A percentile compares a stretch with the other conserved stretches of the same genome.
phyloP scores from a whole-genome alignment of 1,140 invertebrate species.

The Diorhabda elongata region DNA sequence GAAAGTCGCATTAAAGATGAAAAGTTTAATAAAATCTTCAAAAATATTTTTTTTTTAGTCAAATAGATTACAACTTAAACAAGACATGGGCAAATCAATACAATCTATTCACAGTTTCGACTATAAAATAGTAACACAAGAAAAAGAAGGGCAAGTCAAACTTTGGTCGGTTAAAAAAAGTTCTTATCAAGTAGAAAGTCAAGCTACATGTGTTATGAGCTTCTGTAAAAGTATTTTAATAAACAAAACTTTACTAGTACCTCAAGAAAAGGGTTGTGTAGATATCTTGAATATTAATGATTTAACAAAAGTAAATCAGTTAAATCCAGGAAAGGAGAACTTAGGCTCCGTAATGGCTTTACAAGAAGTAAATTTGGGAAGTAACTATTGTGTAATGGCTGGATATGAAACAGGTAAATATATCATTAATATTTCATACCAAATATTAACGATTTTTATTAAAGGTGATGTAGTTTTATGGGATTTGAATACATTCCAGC shows the following conservation, averaged over 20 bases:
- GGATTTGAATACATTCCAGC: constrained; percentile 58
- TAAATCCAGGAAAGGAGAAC: constrained; percentile 27
- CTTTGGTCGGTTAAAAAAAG: constrained; percentile 60
- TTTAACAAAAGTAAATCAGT: constrained; percentile 26
- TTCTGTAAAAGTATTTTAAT: constrained; percentile 59
- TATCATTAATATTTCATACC: background rate
- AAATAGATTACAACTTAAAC: constrained; percentile 56
- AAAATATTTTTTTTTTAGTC: constrained; percentile 47
- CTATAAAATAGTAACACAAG: constrained; percentile 60
- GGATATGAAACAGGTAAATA: constrained; percentile 36
- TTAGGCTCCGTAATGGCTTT: constrained; percentile 35
- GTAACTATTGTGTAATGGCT: constrained; percentile 29
- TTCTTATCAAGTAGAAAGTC: constrained; percentile 55
- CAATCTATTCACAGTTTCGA: constrained; percentile 54
- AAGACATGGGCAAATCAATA: constrained; percentile 54
- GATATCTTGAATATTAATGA: constrained; percentile 42
- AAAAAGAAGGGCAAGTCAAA: constrained; percentile 64
- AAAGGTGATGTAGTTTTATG: constrained; percentile 64
- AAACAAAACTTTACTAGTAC: constrained; percentile 52
- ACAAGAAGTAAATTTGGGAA: constrained; percentile 31
- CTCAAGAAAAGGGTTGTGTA: constrained; percentile 60
- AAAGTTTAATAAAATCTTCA: too few relatives aligned
- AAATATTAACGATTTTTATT: too few relatives aligned
- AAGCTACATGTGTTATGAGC: constrained; percentile 60
- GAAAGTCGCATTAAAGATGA: too few relatives aligned